Evolutionary conservation across 2,113 vertebrate genomes (phyloP), one percentile per base, ranked within the genome.

Genomic region (Sterrhoptilus dennistouni): DNA sequence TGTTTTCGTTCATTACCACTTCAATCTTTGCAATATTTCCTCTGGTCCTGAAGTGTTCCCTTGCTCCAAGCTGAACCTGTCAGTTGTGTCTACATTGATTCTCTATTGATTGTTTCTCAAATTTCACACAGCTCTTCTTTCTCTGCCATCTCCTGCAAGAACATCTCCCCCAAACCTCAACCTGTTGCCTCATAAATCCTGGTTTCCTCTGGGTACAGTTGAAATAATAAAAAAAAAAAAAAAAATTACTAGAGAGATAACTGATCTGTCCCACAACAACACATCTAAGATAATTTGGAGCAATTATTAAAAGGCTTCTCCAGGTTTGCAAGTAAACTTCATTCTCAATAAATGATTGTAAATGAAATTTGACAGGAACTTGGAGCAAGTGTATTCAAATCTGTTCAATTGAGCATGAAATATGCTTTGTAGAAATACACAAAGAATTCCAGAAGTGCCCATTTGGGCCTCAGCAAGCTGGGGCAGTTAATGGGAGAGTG

Each of bases 361-460:
- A 94, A 97, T 95, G 87, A 47, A 90, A 94, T 94, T 93, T 93
- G 97, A 95, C 94, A 93, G 78, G 72, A 83, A 85, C 81, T 96
- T 95, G 82, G 80, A 85, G 81, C 83, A 93, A 96, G 92, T 59
- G 92, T 95, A 93, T 97, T 97, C 94, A 95, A 94, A 97, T 97
- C 70, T 95, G 92, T 44, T 97, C 95, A 95, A 95, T 91, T 96
- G 96, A 95, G 95, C 87, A 15, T 89, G 82, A 97, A 95, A 97
- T 87, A 88, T 69, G 89, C 91, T 91, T 95, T 95, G 92, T 94
- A 88, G 79, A 68, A 95, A 89, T 92, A 74, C 69, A 94, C 81
- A 95, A 83, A 92, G 95, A 89, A 84, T 96, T 96, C 87, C 88
- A 96, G 60, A 89, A 96, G 96, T 92, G 92, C 89, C 91, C 0